These are phyloP conservation scores for Saturnia japonica DNA, from an alignment of 2,888 invertebrate genomes.

Conservation along the genomic window DNA sequence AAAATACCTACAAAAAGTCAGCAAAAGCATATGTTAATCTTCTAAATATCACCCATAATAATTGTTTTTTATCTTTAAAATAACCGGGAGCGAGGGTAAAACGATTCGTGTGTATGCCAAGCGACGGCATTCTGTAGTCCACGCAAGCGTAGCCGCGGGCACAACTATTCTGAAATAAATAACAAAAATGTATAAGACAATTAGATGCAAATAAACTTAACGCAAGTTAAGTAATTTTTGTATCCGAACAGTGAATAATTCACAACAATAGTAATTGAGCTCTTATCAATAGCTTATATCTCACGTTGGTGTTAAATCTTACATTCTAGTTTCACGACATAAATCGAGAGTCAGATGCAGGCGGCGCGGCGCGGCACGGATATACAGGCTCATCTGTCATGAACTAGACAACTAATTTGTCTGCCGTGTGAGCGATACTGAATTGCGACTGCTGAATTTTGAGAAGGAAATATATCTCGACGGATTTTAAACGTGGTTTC, in stretches of 20 bases:
- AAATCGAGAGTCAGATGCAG: slow-evolving; percentile 53
- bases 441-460: slow-evolving; percentile 49
- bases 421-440: slow-evolving; percentile 54
- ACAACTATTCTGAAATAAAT: no score
- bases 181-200: neutral
- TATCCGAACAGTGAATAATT: slow-evolving; percentile 10
- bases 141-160: no score
- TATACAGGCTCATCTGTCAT: slow-evolving; percentile 58
- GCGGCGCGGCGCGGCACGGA: slow-evolving; percentile 43
- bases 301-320: slow-evolving; percentile 43
- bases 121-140: no score
- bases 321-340: slow-evolving; percentile 45
- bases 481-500: slow-evolving; percentile 31
- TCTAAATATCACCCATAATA: no score
- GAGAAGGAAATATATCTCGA: slow-evolving; percentile 53
- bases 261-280: slow-evolving; percentile 28
- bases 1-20: no score
- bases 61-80: no score
- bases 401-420: slow-evolving; percentile 70
- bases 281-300: slow-evolving; percentile 42
- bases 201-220: neutral
- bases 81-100: no score
- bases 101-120: no score
- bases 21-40: no score
- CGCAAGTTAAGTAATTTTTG: neutral